A percentile compares a stretch with the other conserved stretches of the same genome.
phyloP scores from a whole-genome alignment of 2,797 vertebrate species.

The Atherinosoma microstoma region DNA sequence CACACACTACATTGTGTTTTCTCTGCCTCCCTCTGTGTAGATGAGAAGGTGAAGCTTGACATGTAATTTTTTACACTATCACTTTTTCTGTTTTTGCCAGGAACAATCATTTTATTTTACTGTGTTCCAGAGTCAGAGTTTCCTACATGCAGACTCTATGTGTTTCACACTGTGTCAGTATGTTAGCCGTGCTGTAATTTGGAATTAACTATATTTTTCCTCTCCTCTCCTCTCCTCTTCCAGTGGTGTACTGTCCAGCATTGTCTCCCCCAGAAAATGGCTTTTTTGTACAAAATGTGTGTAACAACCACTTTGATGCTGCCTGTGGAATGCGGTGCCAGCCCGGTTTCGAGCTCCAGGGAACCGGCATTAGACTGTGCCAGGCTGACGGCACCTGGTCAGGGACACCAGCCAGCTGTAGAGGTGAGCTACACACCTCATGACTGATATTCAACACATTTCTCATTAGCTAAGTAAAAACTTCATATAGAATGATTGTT shows the following conservation, averaged over 20 bases:
- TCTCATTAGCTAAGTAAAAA: not conserved
- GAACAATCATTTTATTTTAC: slow-evolving; percentile 46
- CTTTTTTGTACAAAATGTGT: slow-evolving; percentile 93
- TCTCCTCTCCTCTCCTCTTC: slow-evolving; percentile 3
- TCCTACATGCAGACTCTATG: slow-evolving; percentile 9
- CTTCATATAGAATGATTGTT: not conserved
- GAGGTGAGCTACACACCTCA: slow-evolving; percentile 81
- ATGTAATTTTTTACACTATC: slow-evolving; percentile 38
- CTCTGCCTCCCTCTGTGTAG: slow-evolving; percentile 10
- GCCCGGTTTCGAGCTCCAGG: slow-evolving; percentile 91
- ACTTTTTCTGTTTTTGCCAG: slow-evolving; percentile 34
- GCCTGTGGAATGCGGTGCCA: slow-evolving; percentile 94
- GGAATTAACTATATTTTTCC: not conserved
- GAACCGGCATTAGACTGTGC: slow-evolving; percentile 92
- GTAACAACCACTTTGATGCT: slow-evolving; percentile 93
- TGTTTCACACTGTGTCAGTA: slow-evolving; percentile 4
- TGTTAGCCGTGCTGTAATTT: slow-evolving; percentile 12
- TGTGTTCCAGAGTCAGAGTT: slow-evolving; percentile 3
- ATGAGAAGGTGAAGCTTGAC: slow-evolving; percentile 44
- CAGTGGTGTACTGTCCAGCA: slow-evolving; percentile 90
- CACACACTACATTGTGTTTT: not conserved
- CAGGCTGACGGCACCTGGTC: slow-evolving; percentile 93
- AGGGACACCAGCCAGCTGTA: slow-evolving; percentile 88
- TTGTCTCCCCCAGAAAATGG: slow-evolving; percentile 92
- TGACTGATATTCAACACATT: not conserved